Evolutionary conservation across 2,888 invertebrate genomes (phyloP).

Genomic region (Hirtodrosophila cameraria): DNA sequence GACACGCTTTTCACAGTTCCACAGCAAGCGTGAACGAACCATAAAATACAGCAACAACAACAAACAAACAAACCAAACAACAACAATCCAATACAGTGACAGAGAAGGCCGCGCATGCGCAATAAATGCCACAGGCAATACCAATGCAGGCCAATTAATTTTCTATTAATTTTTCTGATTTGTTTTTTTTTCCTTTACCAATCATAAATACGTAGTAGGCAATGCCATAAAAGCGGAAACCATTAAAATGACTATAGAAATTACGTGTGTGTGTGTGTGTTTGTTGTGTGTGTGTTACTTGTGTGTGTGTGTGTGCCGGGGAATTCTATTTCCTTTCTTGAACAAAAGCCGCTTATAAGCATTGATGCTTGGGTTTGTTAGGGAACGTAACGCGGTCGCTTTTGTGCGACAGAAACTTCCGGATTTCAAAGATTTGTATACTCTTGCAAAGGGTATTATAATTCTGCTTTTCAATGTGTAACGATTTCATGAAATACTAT

Average conservation of each 20-base stretch:
- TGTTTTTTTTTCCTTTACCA: constrained; percentile 19
- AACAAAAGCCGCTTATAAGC: constrained; percentile 68
- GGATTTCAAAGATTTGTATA: constrained; percentile 57
- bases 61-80: constrained; percentile 25
- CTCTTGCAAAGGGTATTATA: too few relatives aligned
- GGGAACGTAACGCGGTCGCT: constrained; percentile 30
- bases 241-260: constrained; percentile 69
- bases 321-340: constrained; percentile 74
- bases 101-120: constrained; percentile 56
- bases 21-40: constrained; percentile 58
- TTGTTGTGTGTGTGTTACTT: neutral
- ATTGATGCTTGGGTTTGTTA: constrained; percentile 25
- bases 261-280: constrained; percentile 13
- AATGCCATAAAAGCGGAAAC: constrained; percentile 74
- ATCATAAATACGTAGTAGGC: constrained; percentile 40
- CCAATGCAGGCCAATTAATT: constrained; percentile 68
- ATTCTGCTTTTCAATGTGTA: too few relatives aligned
- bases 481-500: too few relatives aligned
- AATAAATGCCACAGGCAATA: constrained; percentile 62
- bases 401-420: constrained; percentile 67
- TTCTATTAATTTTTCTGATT: constrained; percentile 57
- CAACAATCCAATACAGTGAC: constrained; percentile 30
- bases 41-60: constrained; percentile 48
- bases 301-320: constrained; percentile 20
- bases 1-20: constrained; percentile 34